phyloP scores from a whole-genome alignment of 37 sponge, comb jelly and placozoan species.

The Corticium candelabrum region DNA sequence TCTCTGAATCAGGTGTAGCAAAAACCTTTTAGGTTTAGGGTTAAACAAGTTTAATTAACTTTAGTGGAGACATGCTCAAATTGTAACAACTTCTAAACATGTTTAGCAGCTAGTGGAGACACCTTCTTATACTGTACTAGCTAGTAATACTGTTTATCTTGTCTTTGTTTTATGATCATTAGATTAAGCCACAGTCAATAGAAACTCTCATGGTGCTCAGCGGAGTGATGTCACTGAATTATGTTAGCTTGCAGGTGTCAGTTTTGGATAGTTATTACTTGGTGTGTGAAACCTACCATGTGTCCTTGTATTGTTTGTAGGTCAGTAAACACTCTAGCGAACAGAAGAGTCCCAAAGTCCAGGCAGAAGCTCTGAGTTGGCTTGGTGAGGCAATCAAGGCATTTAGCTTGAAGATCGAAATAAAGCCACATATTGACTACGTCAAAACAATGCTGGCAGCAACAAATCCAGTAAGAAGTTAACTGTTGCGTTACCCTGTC shows the following conservation, averaged over 20 bases:
- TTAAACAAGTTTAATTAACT: too few species aligned
- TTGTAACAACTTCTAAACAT: too few species aligned
- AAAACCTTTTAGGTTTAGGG: too few species aligned
- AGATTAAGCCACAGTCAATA: slow-evolving; percentile 30
- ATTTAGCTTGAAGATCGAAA: slow-evolving; percentile 60
- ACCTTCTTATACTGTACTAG: too few species aligned
- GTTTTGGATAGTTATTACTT: not conserved
- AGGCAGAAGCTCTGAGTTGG: slow-evolving; percentile 73
- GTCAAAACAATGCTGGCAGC: slow-evolving; percentile 64
- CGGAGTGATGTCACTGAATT: slow-evolving; percentile 51
- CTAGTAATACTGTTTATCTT: too few species aligned
- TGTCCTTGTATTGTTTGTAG: not conserved
- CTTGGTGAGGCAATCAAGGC: slow-evolving; percentile 50
- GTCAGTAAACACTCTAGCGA: slow-evolving; percentile 57
- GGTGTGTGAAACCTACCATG: not conserved
- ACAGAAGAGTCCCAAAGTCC: slow-evolving; percentile 91
- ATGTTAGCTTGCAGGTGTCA: slow-evolving; percentile 32
- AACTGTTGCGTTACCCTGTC: too few species aligned
- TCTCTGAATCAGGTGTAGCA: too few species aligned
- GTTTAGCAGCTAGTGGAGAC: too few species aligned
- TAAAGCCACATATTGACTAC: slow-evolving; percentile 49
- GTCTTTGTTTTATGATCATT: too few species aligned
- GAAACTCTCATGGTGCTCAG: slow-evolving; percentile 52
- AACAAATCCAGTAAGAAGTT: slow-evolving; percentile 62
- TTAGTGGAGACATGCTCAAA: too few species aligned